Base-by-base conservation (phyloP, 2,888 invertebrate species). In the Belgica antarctica region DNA sequence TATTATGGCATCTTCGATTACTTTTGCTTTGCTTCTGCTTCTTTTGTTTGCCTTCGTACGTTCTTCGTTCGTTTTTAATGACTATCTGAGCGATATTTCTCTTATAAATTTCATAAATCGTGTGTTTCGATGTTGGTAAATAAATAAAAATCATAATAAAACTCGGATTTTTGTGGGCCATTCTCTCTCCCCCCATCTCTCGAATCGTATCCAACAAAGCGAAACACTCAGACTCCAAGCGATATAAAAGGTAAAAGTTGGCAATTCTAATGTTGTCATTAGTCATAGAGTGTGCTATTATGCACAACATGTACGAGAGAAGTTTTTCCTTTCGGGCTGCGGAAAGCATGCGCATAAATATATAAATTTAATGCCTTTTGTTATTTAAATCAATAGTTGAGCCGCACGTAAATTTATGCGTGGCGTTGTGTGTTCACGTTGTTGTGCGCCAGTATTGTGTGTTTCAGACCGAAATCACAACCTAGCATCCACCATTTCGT, bases 321-420 rank as follows among this genome's bases (percentile, higher is more conserved):
- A n/a, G n/a, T n/a, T n/a, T n/a, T n/a, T n/a, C n/a, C n/a, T n/a
- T 19, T 59, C 59, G n/a, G 22, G 12, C n/a, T 59, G 3, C 4
- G 27, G 47, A 68, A 68, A 57, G 52, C 68, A 68, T 68, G 68
- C 68, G 68, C 68, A 68, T 68, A 66, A 66, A 66, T 66, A 63
- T 41, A 62, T 17, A 41, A 63, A 63, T 65, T 68, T 68, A 68
- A 57, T 68, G 57, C 68, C 34, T 68, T n/a, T 68, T 68, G 68
- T 68, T 68, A 68, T 68, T 68, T 47, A 68, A 68, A 68, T 68
- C 68, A 68, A 68, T 68, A 68, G 28, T 28, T 12, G 24, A 46
- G 22, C 47, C 52, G 57, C 68, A 68, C 68, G 68, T 68, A 68
- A 47, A 31, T 22, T 31, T 41, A 41, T 41, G 41, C 41, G 12